Conservation (phyloP, 1,140 invertebrate genomes). For the Sminthurides bifidus region DNA sequence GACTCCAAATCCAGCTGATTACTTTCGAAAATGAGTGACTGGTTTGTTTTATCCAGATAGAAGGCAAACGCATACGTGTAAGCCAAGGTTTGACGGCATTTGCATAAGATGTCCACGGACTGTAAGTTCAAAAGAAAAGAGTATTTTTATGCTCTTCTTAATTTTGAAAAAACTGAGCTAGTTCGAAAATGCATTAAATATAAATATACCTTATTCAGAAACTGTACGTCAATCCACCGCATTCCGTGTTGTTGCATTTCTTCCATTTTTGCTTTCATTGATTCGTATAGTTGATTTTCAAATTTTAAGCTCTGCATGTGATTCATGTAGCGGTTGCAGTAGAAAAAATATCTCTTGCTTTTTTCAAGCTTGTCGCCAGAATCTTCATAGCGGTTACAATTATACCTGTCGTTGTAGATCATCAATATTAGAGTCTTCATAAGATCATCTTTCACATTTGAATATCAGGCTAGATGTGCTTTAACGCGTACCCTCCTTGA, state of each 20-base stretch:
- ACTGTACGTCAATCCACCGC: constrained; percentile 55
- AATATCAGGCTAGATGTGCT: too few relatives aligned
- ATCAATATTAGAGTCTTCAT: too few relatives aligned
- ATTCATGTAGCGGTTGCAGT: constrained; percentile 53
- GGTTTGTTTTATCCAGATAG: constrained; percentile 95
- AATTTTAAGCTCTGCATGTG: constrained; percentile 53
- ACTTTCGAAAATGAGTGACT: constrained; percentile 87
- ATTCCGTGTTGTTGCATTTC: constrained; percentile 52
- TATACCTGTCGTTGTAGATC: too few relatives aligned
- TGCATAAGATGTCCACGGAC: constrained; percentile 93
- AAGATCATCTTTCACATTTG: too few relatives aligned
- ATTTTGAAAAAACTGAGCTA: too few relatives aligned
- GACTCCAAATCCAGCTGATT: constrained; percentile 97
- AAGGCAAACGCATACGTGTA: constrained; percentile 99
- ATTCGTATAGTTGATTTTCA: constrained; percentile 45
- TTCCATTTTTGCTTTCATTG: constrained; percentile 48
- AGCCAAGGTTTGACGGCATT: constrained; percentile 95
- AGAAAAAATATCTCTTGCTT: constrained; percentile 31
- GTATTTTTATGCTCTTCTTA: too few relatives aligned
- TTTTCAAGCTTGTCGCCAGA: not conserved
- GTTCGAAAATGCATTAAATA: not conserved
- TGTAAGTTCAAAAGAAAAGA: too few relatives aligned
- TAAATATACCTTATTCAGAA: constrained; percentile 43
- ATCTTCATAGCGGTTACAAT: constrained; percentile 4
- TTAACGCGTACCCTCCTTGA: too few relatives aligned